Conservation (phyloP, 2,797 vertebrate species). For the Pristis pectinata region DNA sequence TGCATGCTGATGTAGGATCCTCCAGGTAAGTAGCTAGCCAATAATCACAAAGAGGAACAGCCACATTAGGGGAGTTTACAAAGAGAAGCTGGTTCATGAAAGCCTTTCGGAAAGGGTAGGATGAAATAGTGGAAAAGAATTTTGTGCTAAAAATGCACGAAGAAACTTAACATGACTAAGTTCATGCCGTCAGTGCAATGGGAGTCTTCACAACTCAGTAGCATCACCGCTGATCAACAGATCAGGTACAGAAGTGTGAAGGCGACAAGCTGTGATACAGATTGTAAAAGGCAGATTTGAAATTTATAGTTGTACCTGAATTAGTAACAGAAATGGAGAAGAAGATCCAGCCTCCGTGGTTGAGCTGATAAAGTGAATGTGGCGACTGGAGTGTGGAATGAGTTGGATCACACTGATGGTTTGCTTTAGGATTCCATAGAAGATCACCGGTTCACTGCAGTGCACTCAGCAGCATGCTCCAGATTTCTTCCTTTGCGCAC, state of each 20-base stretch:
- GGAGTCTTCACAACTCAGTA: neutral
- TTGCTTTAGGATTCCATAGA: no score
- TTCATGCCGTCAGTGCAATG: neutral
- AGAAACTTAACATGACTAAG: neutral
- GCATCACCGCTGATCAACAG: neutral
- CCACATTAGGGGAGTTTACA: neutral
- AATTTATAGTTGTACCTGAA: slow-evolving; percentile 18
- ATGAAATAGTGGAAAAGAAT: neutral
- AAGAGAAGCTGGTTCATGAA: neutral
- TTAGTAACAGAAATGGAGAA: neutral
- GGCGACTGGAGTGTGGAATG: neutral
- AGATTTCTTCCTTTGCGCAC: no score
- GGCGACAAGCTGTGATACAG: slow-evolving; percentile 19
- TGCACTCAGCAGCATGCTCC: no score
- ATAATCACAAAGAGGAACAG: neutral
- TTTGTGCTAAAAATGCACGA: neutral
- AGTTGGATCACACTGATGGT: no score
- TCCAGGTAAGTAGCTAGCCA: neutral
- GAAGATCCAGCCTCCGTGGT: neutral
- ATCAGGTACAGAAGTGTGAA: neutral
- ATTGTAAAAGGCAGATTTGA: slow-evolving; percentile 27
- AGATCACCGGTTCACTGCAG: no score
- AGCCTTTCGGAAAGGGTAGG: neutral
- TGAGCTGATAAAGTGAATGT: neutral
- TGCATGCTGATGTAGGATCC: neutral